phyloP scores from a whole-genome alignment of 2,797 vertebrate genomes.

The Sebastes matsubarae region DNA sequence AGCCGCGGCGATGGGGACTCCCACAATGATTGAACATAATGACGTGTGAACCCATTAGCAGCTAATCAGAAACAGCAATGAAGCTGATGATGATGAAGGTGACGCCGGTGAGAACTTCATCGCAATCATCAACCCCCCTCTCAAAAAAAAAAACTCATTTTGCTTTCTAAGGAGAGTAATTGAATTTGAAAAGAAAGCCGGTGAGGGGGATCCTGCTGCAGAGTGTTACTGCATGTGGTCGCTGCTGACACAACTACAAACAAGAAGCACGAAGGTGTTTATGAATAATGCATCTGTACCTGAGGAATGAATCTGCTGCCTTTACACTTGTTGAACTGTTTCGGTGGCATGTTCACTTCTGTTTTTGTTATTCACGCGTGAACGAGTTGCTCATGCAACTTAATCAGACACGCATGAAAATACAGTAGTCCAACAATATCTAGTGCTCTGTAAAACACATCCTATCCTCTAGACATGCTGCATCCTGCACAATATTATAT shows the following conservation, averaged over 20 bases:
- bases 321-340: slow-evolving; percentile 6
- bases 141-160: not conserved
- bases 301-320: not conserved
- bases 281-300: slow-evolving; percentile 31
- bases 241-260: not conserved
- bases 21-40: slow-evolving; percentile 72
- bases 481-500: not conserved
- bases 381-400: not conserved
- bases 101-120: slow-evolving; percentile 38
- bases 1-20: slow-evolving; percentile 38
- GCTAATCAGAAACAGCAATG: slow-evolving; percentile 70
- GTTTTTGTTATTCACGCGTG: not conserved
- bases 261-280: not conserved
- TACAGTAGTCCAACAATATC: rapidly evolving
- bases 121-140: slow-evolving; percentile 18
- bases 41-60: slow-evolving; percentile 72
- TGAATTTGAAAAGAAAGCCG: not conserved
- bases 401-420: not conserved
- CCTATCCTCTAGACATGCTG: not conserved
- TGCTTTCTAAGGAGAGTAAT: slow-evolving; percentile 16
- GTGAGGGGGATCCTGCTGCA: slow-evolving; percentile 14
- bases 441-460: not conserved
- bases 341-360: not conserved
- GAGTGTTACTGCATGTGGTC: not conserved
- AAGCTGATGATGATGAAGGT: slow-evolving; percentile 63